Percentiles rank a stretch among this genome's conserved stretches.
Conservation (phyloP, 2,797 vertebrate genomes). For the Melanotaenia nigrans region DNA sequence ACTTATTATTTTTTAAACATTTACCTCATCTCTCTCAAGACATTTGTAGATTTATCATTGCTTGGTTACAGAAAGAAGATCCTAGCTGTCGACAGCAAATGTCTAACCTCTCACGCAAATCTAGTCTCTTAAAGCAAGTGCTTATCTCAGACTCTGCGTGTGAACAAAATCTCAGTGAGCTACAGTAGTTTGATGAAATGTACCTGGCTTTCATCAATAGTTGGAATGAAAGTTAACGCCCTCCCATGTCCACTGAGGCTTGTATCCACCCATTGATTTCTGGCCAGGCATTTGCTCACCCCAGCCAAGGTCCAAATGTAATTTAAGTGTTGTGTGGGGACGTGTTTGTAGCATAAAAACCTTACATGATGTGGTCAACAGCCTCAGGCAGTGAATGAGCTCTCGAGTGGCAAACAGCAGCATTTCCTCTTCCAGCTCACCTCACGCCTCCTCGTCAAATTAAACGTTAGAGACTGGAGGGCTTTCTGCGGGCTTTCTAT, state of each 20-base stretch:
- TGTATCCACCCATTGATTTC: constrained; percentile 80
- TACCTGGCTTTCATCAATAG: constrained; percentile 77
- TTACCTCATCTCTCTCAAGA: constrained; percentile 46
- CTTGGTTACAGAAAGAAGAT: constrained; percentile 22
- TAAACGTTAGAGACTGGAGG: constrained; percentile 73
- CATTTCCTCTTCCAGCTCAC: constrained; percentile 79
- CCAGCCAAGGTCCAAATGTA: constrained; percentile 76
- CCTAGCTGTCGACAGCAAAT: constrained; percentile 13
- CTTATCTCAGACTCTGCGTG: constrained; percentile 44
- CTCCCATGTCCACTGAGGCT: constrained; percentile 69
- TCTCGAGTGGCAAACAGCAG: constrained; percentile 75
- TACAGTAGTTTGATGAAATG: constrained; percentile 71
- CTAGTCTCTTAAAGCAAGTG: constrained; percentile 9
- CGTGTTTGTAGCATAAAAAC: constrained; percentile 68
- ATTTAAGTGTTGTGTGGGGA: constrained; percentile 78
- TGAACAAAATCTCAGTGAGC: constrained; percentile 57
- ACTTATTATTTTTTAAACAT: constrained; percentile 65
- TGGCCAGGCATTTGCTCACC: constrained; percentile 69
- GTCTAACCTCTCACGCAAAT: constrained; percentile 12
- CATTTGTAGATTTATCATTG: constrained; percentile 15
- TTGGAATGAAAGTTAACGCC: constrained; percentile 73
- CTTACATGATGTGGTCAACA: constrained; percentile 81
- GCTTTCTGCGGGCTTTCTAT: constrained; percentile 52
- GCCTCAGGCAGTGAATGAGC: constrained; percentile 74
- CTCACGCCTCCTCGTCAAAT: constrained; percentile 77